Evolutionary conservation across 2,888 invertebrate genomes (phyloP).

Genomic region (Ditula angustiorana): DNA sequence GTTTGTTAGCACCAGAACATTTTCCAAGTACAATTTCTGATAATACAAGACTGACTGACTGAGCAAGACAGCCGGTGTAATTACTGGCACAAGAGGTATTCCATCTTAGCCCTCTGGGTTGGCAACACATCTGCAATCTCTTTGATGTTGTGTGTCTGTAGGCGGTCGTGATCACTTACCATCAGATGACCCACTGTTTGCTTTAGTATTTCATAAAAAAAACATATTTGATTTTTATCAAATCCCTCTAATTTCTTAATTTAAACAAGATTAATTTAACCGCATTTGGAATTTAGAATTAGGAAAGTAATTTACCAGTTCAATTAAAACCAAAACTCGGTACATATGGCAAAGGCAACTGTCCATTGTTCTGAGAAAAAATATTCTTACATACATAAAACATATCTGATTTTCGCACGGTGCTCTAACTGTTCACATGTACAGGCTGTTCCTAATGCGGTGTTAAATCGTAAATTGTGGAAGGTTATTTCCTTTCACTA

Average conservation of each 20-base stretch:
- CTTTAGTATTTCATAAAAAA: no score
- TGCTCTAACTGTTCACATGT: conserved; percentile 69
- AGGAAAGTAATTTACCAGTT: conserved; percentile 68
- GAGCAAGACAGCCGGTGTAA: no score
- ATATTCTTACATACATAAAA: conserved; percentile 80
- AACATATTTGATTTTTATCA: no score
- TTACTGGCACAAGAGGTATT: no score
- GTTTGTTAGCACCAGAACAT: no score
- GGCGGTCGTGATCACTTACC: no score
- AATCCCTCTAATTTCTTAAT: conserved; percentile 1
- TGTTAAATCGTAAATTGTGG: conserved; percentile 45
- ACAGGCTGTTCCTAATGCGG: conserved; percentile 62
- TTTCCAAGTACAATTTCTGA: no score
- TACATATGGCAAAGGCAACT: conserved; percentile 65
- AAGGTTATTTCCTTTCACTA: conserved; percentile 43
- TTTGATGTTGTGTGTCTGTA: no score
- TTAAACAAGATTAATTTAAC: conserved; percentile 55
- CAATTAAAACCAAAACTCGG: conserved; percentile 69
- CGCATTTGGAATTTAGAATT: conserved; percentile 60
- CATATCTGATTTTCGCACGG: conserved; percentile 84
- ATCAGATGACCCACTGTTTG: no score
- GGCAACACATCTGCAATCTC: no score
- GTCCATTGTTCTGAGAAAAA: conserved; percentile 74
- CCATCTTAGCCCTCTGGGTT: no score
- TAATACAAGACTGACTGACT: no score